These are phyloP conservation scores for Epinephelus moara DNA, from an alignment of 2,113 vertebrate species.

Conservation along the genomic window DNA sequence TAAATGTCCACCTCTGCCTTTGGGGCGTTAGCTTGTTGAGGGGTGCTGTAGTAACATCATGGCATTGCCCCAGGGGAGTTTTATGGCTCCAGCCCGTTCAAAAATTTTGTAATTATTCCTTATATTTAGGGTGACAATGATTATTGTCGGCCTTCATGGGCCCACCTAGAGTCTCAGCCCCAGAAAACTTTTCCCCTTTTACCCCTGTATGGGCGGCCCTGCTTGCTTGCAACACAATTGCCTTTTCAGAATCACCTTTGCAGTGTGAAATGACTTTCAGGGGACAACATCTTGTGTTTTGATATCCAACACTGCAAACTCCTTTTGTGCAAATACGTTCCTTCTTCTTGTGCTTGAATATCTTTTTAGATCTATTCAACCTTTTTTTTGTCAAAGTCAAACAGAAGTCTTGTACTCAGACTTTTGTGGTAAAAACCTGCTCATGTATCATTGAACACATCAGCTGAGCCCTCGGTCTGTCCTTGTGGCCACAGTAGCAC, in stretches of 20 bases:
- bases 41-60: no score
- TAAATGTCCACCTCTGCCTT: no score
- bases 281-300: not conserved
- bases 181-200: no score
- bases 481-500: not conserved
- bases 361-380: not conserved
- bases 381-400: conserved; percentile 10
- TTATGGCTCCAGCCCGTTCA: no score
- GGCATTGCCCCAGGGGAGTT: no score
- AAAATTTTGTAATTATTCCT: no score
- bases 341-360: not conserved
- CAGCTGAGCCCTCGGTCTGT: conserved; percentile 10
- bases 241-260: not conserved
- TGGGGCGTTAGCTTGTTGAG: no score
- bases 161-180: no score
- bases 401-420: not conserved
- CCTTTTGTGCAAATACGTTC: not conserved
- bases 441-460: conserved; percentile 12
- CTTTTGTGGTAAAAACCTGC: not conserved
- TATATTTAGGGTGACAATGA: no score
- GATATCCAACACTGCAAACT: not conserved
- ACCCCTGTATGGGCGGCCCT: no score
- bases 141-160: no score
- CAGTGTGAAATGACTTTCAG: not conserved
- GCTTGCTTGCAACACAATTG: not conserved